phyloP scores from a whole-genome alignment of 2,113 vertebrate species.

The Phrynocephalus versicolor region DNA sequence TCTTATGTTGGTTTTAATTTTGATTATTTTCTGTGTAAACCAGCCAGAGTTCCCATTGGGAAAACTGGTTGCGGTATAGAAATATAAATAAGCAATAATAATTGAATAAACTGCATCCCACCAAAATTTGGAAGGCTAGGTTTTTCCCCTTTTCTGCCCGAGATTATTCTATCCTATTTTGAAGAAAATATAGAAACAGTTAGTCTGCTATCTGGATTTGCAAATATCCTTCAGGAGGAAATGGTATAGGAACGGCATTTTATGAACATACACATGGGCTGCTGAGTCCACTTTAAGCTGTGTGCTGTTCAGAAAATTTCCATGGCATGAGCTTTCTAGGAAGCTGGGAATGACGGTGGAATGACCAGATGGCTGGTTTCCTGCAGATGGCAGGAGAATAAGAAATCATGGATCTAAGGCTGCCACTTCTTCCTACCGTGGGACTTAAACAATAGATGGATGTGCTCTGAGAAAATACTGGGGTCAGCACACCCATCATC shows the following conservation, averaged over 20 bases:
- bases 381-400: slow-evolving; percentile 9
- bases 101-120: no score
- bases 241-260: neutral
- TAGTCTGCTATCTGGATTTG: neutral
- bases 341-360: slow-evolving; percentile 52
- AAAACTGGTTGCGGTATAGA: no score
- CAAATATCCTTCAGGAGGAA: neutral
- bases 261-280: neutral
- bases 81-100: no score
- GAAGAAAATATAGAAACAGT: neutral
- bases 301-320: slow-evolving; percentile 17
- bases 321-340: neutral
- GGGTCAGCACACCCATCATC: neutral
- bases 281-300: neutral
- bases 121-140: no score
- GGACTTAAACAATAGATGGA: neutral
- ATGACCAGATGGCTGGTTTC: slow-evolving; percentile 2
- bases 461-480: neutral
- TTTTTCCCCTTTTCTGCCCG: neutral
- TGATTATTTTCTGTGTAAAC: no score
- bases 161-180: neutral
- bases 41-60: no score
- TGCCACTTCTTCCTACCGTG: neutral
- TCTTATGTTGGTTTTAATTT: no score
- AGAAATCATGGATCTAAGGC: neutral